These are phyloP conservation scores for Heteractis magnifica DNA, from an alignment of 92 coral and sea anemone species.

Conservation along the genomic window DNA sequence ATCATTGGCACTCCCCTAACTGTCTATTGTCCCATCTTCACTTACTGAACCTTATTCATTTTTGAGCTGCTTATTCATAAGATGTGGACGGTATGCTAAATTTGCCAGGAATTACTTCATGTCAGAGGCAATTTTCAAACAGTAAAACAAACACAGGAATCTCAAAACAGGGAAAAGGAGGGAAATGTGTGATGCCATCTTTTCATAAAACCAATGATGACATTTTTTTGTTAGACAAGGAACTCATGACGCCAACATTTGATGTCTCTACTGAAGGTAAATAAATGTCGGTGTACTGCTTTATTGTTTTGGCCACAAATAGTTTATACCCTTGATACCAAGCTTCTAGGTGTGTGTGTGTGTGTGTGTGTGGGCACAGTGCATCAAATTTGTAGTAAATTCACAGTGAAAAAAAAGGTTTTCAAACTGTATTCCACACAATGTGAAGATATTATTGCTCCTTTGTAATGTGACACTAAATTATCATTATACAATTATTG, in stretches of 20 bases:
- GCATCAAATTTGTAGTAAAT: no score
- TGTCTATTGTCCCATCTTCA: background rate
- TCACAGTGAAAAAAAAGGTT: no score
- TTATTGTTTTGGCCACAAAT: no score
- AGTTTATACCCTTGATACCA: background rate
- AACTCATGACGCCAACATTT: no score
- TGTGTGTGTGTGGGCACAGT: background rate
- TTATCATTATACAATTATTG: background rate
- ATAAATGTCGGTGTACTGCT: no score
- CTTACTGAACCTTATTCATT: no score
- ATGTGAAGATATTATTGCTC: background rate
- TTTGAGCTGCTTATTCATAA: background rate
- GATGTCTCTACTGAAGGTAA: no score
- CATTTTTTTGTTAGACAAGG: no score
- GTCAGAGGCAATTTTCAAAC: background rate
- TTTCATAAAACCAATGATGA: no score
- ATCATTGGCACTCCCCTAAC: no score
- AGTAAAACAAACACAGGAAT: background rate
- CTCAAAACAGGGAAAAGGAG: slow-evolving; percentile 2
- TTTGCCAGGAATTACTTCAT: background rate
- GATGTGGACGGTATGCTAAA: background rate
- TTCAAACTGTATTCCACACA: background rate
- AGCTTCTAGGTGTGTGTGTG: background rate
- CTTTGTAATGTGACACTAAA: background rate
- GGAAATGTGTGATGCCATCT: background rate